Evolutionary conservation across 1,140 invertebrate species (phyloP), one percentile per base, ranked within the genome.

Genomic region (Panagrolaimus sp.): DNA sequence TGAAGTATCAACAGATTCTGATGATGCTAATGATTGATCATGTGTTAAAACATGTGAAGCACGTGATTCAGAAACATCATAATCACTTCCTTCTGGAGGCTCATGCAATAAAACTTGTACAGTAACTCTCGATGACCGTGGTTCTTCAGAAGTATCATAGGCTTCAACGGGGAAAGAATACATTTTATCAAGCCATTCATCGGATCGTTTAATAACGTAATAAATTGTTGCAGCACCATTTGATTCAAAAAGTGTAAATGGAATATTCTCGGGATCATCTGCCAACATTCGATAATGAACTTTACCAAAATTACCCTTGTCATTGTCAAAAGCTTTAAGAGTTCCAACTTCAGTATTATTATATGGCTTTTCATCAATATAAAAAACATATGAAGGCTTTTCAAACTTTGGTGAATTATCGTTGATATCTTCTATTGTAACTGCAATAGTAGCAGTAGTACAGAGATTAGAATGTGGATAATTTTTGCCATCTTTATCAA

Each of bases 301-400:
- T 20, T 64, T 73, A 9, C 74, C 74, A 69, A 72, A 75, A 16
- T 63, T 57, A 9, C 75, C 74, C 65, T 69, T 64, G 63, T 76
- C 74, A 43, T 73, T 57, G 67, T 76, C 74, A 45, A 48, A 53
- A n/a, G 74, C 74, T 25, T 31, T 25, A n/a, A 76, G 8, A n/a
- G 72, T 47, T n/a, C 74, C 74, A 51, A 76, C 67, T 48, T 76
- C 74, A 13, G 74, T 79, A 53, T 76, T 76, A 45, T 76, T 76
- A 53, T 74, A 76, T 9, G 74, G 74, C n/a, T 61, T 47, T 27
- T 66, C 66, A 42, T 75, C 74, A 20, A 68, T 74, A 44, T 72
- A 72, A 51, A 76, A 76, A 23, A 43, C 65, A 62, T 74, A 76
- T 1, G 57, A 44, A 14, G 25, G 27, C 23, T 70, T 43, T 8